These are phyloP conservation scores for Gobio gobio DNA, from an alignment of 2,113 vertebrate genomes.

Conservation along the genomic window DNA sequence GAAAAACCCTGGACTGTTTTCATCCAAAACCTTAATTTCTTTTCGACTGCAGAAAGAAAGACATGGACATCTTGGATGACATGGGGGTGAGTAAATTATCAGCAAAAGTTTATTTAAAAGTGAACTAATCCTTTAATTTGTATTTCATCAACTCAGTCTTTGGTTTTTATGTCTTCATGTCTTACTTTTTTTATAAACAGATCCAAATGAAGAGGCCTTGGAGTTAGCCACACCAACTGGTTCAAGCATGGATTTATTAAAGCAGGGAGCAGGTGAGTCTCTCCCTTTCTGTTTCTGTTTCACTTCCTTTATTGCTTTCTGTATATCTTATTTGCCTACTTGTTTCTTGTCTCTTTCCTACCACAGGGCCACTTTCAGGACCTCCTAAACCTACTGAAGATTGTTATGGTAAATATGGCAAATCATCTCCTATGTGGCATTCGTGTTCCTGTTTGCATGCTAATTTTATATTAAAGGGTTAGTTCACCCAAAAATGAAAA, in stretches of 20 bases:
- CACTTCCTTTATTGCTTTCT: slow-evolving; percentile 7
- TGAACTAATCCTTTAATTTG: too few relatives aligned
- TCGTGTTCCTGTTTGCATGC: neutral
- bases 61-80: too few relatives aligned
- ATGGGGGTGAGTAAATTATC: too few relatives aligned
- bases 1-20: too few relatives aligned
- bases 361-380: slow-evolving; percentile 64
- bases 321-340: slow-evolving; percentile 32
- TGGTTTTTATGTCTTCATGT: neutral
- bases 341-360: slow-evolving; percentile 56
- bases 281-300: too few relatives aligned
- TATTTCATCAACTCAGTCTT: neutral
- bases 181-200: slow-evolving; percentile 65
- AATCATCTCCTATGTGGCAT: neutral
- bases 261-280: slow-evolving; percentile 88
- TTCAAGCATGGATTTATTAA: slow-evolving; percentile 85
- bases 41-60: too few relatives aligned
- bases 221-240: slow-evolving; percentile 81
- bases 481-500: too few relatives aligned
- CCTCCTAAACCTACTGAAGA: slow-evolving; percentile 75
- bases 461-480: neutral
- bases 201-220: slow-evolving; percentile 91
- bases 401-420: slow-evolving; percentile 73
- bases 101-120: too few relatives aligned
- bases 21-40: too few relatives aligned